A percentile compares a stretch with the other conserved stretches of the same genome.
Conservation (phyloP, 2,113 vertebrate species). For the Vulpes vulpes region DNA sequence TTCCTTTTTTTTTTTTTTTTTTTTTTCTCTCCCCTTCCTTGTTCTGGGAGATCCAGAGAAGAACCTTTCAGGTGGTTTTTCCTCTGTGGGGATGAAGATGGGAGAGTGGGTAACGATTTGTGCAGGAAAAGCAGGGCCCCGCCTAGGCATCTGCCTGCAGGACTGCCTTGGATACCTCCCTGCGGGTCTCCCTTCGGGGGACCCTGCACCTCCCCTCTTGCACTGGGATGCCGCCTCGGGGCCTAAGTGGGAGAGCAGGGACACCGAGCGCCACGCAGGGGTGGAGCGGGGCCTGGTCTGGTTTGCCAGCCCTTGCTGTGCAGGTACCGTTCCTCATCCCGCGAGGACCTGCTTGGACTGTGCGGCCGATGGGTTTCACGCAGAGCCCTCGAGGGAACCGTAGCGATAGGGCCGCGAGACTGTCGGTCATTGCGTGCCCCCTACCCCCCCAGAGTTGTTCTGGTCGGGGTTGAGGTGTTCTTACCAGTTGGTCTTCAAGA, state of each 20-base stretch:
- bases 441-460: neutral
- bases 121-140: slow-evolving; percentile 39
- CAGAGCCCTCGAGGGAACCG: slow-evolving; percentile 18
- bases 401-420: neutral
- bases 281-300: slow-evolving; percentile 51
- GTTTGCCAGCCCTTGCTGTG: slow-evolving; percentile 12
- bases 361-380: slow-evolving; percentile 3
- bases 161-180: slow-evolving; percentile 41
- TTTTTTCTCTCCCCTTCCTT: neutral
- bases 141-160: neutral
- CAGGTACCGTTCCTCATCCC: neutral
- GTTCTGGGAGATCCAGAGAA: neutral
- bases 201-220: neutral
- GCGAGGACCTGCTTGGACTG: neutral
- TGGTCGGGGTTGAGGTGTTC: neutral
- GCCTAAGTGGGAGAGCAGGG: neutral
- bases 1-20: neutral
- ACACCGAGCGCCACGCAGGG: neutral
- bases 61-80: slow-evolving; percentile 25
- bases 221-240: slow-evolving; percentile 31
- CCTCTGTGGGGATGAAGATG: slow-evolving; percentile 6
- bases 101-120: slow-evolving; percentile 14
- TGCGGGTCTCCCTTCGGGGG: slow-evolving; percentile 14
- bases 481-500: slow-evolving; percentile 43
- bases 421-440: neutral